Evolutionary conservation across 1,140 invertebrate species (phyloP), one percentile per base, ranked within the genome.

Genomic region (Apocrypta bakeri): DNA sequence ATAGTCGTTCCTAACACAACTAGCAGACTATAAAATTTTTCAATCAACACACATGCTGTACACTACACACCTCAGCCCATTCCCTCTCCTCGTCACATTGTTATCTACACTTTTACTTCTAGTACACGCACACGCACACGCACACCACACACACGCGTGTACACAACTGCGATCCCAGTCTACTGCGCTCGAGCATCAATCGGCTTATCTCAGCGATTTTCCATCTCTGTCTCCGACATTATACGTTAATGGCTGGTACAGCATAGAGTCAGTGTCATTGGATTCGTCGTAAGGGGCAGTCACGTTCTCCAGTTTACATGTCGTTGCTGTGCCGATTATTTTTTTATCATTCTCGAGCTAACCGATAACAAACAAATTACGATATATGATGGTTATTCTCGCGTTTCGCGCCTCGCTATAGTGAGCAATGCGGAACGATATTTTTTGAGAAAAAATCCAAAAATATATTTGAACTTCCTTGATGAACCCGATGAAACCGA

Each of bases 221-320:
- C 69, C 40, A 48, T 48, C 72, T 74, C 33, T 76, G 63, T 76
- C 74, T 64, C 21, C 56, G n/a, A 31, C 27, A 17, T 24, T 64
- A 25, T 14, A n/a, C 63, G 63, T 25, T 63, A 48, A 61, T 61
- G n/a, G 21, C 29, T 78, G 31, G n/a, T 56, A 56, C 79, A 63
- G 61, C 72, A 48, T 75, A 77, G 48, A 77, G 80, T 66, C 63
- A 78, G 75, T 78, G n/a, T 68, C 63, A 56, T 68, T 17, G 63
- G 31, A 42, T 42, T 33, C n/a, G 25, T 12, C 75, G 75, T 37
- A 37, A 17, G 63, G 8, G 33, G 24, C 33, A 24, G 75, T 78
- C 37, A n/a, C 42, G 63, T 1, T 66, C 9, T 6, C 48, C 27
- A 71, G n/a, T 31, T 37, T 37, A 11, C 42, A 25, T 64, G 56